phyloP scores from a whole-genome alignment of 2,888 invertebrate species.

The Linnaemya tessellans region DNA sequence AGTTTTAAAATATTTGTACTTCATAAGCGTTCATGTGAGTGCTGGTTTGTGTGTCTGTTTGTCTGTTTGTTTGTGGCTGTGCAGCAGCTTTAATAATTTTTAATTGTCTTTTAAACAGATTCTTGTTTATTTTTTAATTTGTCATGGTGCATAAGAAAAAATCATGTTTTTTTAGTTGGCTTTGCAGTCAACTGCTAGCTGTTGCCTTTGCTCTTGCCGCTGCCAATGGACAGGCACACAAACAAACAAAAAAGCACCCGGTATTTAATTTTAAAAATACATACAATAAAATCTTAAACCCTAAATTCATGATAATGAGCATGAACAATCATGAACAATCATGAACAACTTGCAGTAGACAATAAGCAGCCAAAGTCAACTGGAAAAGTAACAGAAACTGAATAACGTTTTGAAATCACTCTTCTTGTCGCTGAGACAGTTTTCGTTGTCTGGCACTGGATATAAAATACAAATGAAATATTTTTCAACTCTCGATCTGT shows the following conservation, averaged over 20 bases:
- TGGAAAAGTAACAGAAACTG: slow-evolving; percentile 1
- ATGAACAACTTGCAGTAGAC: slow-evolving; percentile 56
- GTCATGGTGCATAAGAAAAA: slow-evolving; percentile 58
- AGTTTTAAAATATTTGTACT: slow-evolving; percentile 44
- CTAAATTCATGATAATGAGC: slow-evolving; percentile 63
- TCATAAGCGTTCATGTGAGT: slow-evolving; percentile 26
- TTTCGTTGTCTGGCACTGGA: not conserved
- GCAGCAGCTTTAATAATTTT: slow-evolving; percentile 50
- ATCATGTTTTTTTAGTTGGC: slow-evolving; percentile 17
- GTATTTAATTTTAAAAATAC: not conserved
- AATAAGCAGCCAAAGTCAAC: slow-evolving; percentile 55
- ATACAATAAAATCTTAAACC: slow-evolving; percentile 32
- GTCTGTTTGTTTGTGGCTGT: too few relatives aligned
- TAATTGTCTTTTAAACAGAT: slow-evolving; percentile 72
- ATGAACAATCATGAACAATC: slow-evolving; percentile 54
- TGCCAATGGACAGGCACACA: slow-evolving; percentile 11
- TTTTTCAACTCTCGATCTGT: slow-evolving; percentile 24
- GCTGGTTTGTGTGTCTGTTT: not conserved
- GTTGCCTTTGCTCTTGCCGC: not conserved
- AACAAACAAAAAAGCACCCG: slow-evolving; percentile 28
- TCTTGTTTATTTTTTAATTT: slow-evolving; percentile 71
- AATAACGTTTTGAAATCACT: slow-evolving; percentile 27
- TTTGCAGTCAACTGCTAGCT: too few relatives aligned
- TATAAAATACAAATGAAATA: slow-evolving; percentile 47
- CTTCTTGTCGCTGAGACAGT: not conserved